Conservation (phyloP, 2,797 vertebrate genomes). For the Tiaroga cobitis region DNA sequence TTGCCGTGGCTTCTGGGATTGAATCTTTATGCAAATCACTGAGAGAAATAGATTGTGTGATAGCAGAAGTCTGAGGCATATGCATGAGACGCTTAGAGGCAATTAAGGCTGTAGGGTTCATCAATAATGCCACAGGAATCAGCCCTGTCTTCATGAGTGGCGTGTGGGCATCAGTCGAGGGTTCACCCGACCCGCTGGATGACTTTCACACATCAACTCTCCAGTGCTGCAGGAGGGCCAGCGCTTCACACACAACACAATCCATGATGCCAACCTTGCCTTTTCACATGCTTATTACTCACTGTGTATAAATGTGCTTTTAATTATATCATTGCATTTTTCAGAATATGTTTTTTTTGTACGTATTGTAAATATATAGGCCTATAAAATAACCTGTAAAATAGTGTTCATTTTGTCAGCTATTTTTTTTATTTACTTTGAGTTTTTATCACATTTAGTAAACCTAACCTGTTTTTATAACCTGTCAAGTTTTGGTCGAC, state of each 20-base stretch:
- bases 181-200: conserved; percentile 64
- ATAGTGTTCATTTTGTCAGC: background rate
- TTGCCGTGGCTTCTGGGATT: conserved; percentile 49
- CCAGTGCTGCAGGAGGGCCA: conserved; percentile 70
- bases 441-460: no score
- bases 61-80: conserved; percentile 68
- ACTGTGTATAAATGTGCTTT: background rate
- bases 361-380: no score
- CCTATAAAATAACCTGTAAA: background rate
- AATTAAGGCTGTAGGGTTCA: conserved; percentile 70
- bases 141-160: conserved; percentile 55
- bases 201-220: conserved; percentile 75
- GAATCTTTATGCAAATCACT: conserved; percentile 43
- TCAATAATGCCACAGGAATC: conserved; percentile 67
- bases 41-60: conserved; percentile 62
- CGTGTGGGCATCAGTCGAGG: conserved; percentile 59
- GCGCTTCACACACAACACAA: conserved; percentile 69
- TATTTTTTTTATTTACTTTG: background rate
- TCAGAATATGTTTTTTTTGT: background rate
- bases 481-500: no score
- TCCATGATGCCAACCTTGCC: conserved; percentile 70
- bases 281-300: background rate
- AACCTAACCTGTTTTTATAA: no score
- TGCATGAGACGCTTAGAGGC: conserved; percentile 65
- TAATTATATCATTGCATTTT: background rate